Conservation (phyloP, 2,888 invertebrate genomes). For the Oligia strigilis region DNA sequence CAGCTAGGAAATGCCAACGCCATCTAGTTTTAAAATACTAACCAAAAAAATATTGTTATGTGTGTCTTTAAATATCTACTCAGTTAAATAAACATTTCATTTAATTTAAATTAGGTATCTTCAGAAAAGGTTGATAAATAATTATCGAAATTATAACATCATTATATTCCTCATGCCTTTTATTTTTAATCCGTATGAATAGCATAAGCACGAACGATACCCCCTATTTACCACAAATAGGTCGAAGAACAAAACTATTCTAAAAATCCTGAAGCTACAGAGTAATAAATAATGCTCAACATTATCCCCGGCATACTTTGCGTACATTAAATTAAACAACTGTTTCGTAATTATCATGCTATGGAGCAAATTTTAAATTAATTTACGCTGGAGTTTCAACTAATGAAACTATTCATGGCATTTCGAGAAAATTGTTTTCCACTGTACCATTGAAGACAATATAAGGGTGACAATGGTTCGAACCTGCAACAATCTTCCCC, state of each 20-base stretch:
- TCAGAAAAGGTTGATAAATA: background rate
- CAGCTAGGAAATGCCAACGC: background rate
- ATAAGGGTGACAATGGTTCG: conserved; percentile 35
- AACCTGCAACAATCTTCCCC: conserved; percentile 27
- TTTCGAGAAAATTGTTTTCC: conserved; percentile 31
- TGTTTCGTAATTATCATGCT: conserved; percentile 46
- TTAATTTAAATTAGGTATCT: too few relatives aligned
- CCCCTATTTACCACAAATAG: background rate
- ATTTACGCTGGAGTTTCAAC: conserved; percentile 42
- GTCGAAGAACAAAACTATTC: conserved; percentile 29
- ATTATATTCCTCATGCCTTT: background rate
- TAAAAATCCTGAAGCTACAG: conserved; percentile 17
- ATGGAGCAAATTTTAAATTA: conserved; percentile 51
- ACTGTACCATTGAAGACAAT: conserved; percentile 22
- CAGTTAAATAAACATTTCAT: background rate
- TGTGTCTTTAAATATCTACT: background rate
- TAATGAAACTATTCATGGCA: conserved; percentile 48
- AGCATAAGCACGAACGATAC: too few relatives aligned
- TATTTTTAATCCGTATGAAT: background rate
- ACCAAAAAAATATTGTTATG: background rate
- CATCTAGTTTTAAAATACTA: too few relatives aligned
- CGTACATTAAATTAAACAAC: conserved; percentile 44
- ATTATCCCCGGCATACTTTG: conserved; percentile 39
- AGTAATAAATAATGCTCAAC: conserved; percentile 40
- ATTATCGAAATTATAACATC: background rate